These are phyloP conservation scores for Tyto alba DNA, from an alignment of 2,113 vertebrate species.

Conservation along the genomic window DNA sequence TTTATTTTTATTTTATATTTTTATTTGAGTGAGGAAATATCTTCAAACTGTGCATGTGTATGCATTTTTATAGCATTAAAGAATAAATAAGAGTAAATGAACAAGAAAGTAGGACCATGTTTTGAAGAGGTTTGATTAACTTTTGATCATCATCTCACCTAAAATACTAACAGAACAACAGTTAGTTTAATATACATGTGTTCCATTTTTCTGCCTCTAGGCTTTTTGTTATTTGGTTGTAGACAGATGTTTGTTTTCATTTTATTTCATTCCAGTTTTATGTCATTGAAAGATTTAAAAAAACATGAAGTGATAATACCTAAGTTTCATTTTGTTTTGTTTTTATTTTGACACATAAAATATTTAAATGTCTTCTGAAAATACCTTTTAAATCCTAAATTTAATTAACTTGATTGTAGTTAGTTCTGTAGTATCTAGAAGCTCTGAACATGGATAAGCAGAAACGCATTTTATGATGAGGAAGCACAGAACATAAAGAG, in stretches of 20 bases:
- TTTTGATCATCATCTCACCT: neutral
- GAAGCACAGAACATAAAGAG: neutral
- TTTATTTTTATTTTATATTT: neutral
- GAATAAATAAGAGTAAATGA: neutral
- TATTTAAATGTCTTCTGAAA: neutral
- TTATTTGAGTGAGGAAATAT: neutral
- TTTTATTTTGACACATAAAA: neutral
- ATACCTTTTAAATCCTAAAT: neutral
- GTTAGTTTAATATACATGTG: neutral
- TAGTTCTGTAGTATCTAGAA: neutral
- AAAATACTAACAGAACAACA: neutral
- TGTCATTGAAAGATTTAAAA: neutral
- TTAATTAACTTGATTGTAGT: neutral
- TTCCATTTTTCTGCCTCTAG: neutral
- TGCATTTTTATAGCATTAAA: neutral
- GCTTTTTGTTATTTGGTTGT: neutral
- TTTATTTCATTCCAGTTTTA: neutral
- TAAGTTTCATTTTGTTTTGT: neutral
- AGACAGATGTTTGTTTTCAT: neutral
- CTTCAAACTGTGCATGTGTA: neutral
- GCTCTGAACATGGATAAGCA: neutral
- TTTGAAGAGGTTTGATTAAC: neutral
- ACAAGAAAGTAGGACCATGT: neutral
- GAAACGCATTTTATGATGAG: neutral
- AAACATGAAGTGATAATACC: neutral